Percentiles rank a stretch among this genome's conserved stretches.
Conservation (phyloP, 2,888 invertebrate genomes). For the Lydus trimaculatus region DNA sequence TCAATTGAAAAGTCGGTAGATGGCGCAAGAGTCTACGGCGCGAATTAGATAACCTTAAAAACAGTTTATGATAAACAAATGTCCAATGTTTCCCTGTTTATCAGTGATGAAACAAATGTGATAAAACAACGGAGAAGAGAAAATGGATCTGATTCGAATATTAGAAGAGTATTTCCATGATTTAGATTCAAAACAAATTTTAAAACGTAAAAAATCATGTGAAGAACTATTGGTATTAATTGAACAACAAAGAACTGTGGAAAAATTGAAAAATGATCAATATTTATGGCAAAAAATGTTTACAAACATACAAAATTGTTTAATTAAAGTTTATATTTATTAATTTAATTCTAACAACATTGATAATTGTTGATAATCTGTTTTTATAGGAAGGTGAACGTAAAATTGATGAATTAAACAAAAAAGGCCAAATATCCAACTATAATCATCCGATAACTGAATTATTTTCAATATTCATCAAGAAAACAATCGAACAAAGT, state of each 20-base stretch:
- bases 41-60: no score
- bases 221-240: slow-evolving; percentile 34
- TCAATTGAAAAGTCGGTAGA: no score
- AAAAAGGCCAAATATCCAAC: slow-evolving; percentile 31
- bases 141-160: slow-evolving; percentile 10
- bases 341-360: background rate
- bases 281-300: slow-evolving; percentile 37
- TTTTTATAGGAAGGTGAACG: slow-evolving; percentile 38
- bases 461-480: slow-evolving; percentile 38
- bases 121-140: background rate
- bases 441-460: slow-evolving; percentile 34
- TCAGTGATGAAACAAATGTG: no score
- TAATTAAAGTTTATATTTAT: slow-evolving; percentile 37
- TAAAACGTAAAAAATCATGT: slow-evolving; percentile 39
- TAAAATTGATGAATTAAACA: slow-evolving; percentile 36
- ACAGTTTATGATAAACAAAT: no score
- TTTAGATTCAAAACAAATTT: slow-evolving; percentile 21
- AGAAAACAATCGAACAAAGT: slow-evolving; percentile 40
- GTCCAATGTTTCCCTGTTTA: no score
- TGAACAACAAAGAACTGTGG: slow-evolving; percentile 28
- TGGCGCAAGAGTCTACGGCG: no score
- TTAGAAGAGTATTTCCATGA: slow-evolving; percentile 9
- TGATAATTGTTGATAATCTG: background rate
- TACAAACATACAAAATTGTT: slow-evolving; percentile 36
- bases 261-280: slow-evolving; percentile 24